Conservation (phyloP, 2,113 vertebrate genomes). For the Tapirus terrestris region DNA sequence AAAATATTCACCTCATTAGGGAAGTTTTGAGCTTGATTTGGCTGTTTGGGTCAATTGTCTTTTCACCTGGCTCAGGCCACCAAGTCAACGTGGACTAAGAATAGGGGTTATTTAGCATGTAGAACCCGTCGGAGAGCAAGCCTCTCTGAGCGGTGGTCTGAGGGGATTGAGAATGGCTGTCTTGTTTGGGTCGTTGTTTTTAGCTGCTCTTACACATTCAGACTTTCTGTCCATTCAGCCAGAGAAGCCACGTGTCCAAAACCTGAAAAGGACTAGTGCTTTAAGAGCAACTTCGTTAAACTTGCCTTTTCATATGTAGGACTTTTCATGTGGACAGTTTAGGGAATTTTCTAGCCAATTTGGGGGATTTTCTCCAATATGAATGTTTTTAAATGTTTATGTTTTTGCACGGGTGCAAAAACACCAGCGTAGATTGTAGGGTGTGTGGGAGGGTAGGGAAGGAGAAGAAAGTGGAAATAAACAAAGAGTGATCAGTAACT, state of each 20-base stretch:
- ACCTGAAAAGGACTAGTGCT: slow-evolving; percentile 60
- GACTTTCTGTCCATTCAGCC: slow-evolving; percentile 78
- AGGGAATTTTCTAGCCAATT: neutral
- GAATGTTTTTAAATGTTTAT: neutral
- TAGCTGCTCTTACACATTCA: slow-evolving; percentile 68
- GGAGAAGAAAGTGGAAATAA: neutral
- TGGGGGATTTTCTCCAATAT: neutral
- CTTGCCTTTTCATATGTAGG: slow-evolving; percentile 36
- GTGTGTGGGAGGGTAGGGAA: too few species aligned
- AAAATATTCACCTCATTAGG: slow-evolving; percentile 61
- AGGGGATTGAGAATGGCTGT: slow-evolving; percentile 67
- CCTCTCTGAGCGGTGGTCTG: slow-evolving; percentile 66
- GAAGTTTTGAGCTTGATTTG: slow-evolving; percentile 65
- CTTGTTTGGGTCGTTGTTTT: slow-evolving; percentile 82
- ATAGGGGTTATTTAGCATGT: slow-evolving; percentile 84
- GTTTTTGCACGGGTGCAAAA: neutral
- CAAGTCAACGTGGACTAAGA: slow-evolving; percentile 79
- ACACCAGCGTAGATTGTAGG: neutral
- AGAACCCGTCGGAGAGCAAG: slow-evolving; percentile 64
- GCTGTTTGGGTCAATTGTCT: slow-evolving; percentile 78
- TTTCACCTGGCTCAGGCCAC: slow-evolving; percentile 85
- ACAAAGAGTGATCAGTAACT: slow-evolving; percentile 1
- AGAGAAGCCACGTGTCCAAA: slow-evolving; percentile 69
- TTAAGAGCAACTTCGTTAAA: slow-evolving; percentile 44
- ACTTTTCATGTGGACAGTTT: neutral